Evolutionary conservation across 2,113 vertebrate species (phyloP), one percentile per base, ranked within the genome.

Genomic region (Myiozetetes cayanensis): DNA sequence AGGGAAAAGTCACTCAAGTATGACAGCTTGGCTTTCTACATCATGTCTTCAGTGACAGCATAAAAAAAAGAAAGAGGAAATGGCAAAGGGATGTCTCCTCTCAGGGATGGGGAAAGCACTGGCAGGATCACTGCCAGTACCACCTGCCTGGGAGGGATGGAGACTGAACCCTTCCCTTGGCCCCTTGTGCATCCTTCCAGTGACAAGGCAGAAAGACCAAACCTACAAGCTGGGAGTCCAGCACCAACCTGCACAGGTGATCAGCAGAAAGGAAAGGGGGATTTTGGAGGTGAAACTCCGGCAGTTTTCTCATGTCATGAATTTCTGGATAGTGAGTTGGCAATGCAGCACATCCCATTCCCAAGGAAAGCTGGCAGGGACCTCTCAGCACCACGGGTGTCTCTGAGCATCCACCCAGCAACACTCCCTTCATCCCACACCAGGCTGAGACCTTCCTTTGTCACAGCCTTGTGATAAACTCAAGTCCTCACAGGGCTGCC

Each of bases 321-420:
- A 37, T 73, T 78, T 75, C 53, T 53, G 68, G 55, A 11, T 3
- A 12, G 31, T 2, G 35, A 93, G 33, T 46, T 55, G 71, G 27
- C 27, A 63, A 0, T 2, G 13, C 3, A 71, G 71, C 2, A 0
- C 18, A n/a, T 20, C 17, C 18, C 16, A 1, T 30, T 37, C 23
- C 66, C 55, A 52, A 53, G 44, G 65, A 52, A 52, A 44, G 33
- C 52, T 75, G 82, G 30, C 37, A 86, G n/a, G 50, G 62, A 47
- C 37, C n/a, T 52, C 55, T 37, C 44, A 68, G 56, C 56, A 39
- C 37, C 31, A 18, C 3, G 19, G 55, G 2, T 62, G 62, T 31
- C 16, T 56, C 63, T 27, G 31, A 50, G 10, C 56, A 21, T 5
- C 62, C 66, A 68, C 18, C 22, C 67, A 91, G 62, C 66, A 85